These are phyloP conservation scores for Cataglyphis altisquamis DNA, from an alignment of 2,888 invertebrate species.

Conservation along the genomic window DNA sequence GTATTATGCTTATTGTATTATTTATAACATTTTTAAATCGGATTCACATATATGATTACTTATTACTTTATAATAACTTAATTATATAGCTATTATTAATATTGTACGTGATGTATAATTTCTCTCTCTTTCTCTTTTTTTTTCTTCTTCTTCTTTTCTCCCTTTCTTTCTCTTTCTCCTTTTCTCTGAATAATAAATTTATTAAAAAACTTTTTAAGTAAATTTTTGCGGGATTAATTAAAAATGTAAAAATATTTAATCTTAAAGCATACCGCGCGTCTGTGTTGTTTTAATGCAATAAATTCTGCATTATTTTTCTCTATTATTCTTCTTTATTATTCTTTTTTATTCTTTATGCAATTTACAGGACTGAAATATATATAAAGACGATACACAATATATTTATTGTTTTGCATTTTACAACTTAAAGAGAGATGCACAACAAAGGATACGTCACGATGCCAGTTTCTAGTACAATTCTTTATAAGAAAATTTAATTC, in stretches of 20 bases:
- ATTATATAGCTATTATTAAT: background rate
- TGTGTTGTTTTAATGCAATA: too few species aligned
- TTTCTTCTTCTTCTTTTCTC: background rate
- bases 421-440: background rate
- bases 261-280: too few species aligned
- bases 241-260: background rate
- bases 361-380: background rate
- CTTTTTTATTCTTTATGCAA: background rate
- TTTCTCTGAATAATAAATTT: background rate
- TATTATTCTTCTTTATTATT: background rate
- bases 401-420: background rate
- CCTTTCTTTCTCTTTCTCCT: background rate
- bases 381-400: background rate
- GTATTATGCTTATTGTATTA: background rate
- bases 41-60: background rate
- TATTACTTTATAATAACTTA: conserved; percentile 16
- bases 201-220: background rate
- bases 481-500: conserved; percentile 31
- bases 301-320: background rate
- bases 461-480: background rate
- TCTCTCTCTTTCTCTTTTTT: background rate
- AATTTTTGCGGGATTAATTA: background rate
- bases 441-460: conserved; percentile 11
- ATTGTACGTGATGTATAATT: background rate
- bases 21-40: background rate